Evolutionary conservation across 2,113 vertebrate species (phyloP).

Genomic region (Protobothrops mucrosquamatus): DNA sequence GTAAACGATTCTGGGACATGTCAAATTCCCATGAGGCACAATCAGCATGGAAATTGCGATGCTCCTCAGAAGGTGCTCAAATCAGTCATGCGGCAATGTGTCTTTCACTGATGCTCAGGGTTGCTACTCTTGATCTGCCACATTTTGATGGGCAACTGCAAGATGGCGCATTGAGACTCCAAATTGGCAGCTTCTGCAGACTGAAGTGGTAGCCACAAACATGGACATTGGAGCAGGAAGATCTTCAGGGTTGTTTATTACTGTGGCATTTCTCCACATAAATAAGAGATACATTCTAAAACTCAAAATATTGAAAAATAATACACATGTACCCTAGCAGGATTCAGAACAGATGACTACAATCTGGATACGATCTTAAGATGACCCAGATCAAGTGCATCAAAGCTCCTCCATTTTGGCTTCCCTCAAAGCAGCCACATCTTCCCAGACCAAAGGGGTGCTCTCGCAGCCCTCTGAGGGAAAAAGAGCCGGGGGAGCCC

Average conservation of each 20-base stretch:
- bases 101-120: background rate
- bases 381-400: background rate
- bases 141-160: background rate
- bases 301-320: background rate
- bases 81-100: background rate
- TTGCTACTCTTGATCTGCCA: background rate
- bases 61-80: background rate
- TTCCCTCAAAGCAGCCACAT: too few species aligned
- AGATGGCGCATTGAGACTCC: background rate
- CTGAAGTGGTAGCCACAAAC: background rate
- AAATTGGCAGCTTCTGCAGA: background rate
- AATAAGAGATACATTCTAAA: background rate
- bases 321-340: background rate
- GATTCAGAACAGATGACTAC: background rate
- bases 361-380: background rate
- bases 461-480: background rate
- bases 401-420: background rate
- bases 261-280: background rate
- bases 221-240: background rate
- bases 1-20: background rate
- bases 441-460: background rate
- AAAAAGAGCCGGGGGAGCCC: background rate
- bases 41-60: background rate
- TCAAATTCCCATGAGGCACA: background rate
- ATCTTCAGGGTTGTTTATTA: background rate